phyloP scores from a whole-genome alignment of 2,113 vertebrate genomes.

The Zosterops pallidus region DNA sequence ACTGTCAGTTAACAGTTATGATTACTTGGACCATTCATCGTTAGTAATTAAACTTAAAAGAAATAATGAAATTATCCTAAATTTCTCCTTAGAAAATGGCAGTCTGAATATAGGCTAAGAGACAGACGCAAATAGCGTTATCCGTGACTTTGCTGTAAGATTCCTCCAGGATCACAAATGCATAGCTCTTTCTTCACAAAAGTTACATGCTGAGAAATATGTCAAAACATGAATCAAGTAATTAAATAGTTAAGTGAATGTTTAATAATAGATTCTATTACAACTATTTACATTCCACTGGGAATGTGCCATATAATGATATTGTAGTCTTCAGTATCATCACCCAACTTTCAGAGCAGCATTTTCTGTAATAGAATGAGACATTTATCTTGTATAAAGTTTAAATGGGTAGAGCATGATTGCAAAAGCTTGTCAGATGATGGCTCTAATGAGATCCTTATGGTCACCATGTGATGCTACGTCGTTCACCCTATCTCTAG shows the following conservation, averaged over 20 bases:
- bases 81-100: neutral
- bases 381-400: neutral
- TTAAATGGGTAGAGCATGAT: neutral
- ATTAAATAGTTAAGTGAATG: neutral
- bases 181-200: neutral
- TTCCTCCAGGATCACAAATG: neutral
- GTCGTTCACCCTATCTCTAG: neutral
- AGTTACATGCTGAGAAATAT: neutral
- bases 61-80: constrained; percentile 23
- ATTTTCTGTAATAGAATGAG: neutral
- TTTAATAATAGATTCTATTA: constrained; percentile 1
- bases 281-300: neutral
- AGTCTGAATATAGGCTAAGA: neutral
- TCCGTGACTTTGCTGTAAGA: neutral
- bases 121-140: accelerated
- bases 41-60: constrained; percentile 32
- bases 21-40: neutral
- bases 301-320: neutral
- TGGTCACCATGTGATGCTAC: constrained; percentile 8
- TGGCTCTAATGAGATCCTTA: constrained; percentile 32
- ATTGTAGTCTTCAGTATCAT: neutral
- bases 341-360: neutral
- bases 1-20: neutral
- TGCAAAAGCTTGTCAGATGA: neutral
- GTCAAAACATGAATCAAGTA: neutral